Conservation (phyloP, 2,113 vertebrate species). For the Phylloscopus trochiloides region DNA sequence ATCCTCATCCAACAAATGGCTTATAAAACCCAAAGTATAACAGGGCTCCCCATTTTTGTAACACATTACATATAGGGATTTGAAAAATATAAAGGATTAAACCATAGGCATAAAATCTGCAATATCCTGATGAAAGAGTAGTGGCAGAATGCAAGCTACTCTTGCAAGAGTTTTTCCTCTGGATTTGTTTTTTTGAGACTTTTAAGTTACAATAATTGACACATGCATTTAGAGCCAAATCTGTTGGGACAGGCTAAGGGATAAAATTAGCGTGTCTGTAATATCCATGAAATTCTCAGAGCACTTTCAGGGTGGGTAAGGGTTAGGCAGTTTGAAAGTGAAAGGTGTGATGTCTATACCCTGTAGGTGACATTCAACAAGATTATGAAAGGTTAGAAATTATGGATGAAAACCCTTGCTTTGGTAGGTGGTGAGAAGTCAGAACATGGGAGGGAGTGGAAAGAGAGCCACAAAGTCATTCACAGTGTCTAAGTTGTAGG, state of each 20-base stretch:
- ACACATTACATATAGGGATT: neutral
- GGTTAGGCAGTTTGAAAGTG: neutral
- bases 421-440: neutral
- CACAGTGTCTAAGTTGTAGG: neutral
- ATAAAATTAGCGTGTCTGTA: neutral
- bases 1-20: neutral
- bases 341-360: neutral
- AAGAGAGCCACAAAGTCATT: neutral
- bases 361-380: neutral
- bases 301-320: neutral
- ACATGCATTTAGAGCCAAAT: neutral
- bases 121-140: neutral
- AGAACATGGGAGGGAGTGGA: neutral
- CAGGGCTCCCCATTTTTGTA: neutral
- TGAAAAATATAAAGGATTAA: neutral
- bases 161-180: neutral
- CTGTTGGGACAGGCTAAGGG: neutral
- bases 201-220: neutral
- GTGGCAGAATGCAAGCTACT: neutral
- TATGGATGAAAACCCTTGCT: neutral
- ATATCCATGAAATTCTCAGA: neutral
- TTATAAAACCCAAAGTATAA: neutral
- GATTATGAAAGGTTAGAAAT: neutral
- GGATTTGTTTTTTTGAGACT: neutral
- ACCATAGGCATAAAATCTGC: neutral